phyloP scores from a whole-genome alignment of 2,888 invertebrate genomes.

The Isoperla grammatica region DNA sequence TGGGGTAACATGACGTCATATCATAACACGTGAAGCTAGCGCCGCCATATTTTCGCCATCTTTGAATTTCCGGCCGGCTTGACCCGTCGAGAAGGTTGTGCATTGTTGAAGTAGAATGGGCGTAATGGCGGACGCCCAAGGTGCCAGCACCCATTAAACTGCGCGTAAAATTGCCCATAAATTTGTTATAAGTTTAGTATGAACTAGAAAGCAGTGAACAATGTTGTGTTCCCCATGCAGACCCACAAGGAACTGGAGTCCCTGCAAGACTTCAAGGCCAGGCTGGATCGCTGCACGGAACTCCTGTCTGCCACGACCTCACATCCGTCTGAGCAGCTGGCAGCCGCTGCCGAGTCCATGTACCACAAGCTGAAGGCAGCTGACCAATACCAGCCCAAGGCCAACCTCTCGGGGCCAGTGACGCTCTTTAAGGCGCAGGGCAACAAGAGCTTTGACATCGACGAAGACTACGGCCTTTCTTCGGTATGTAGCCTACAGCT shows the following conservation, averaged over 20 bases:
- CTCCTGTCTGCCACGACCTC: conserved; percentile 54
- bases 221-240: too few relatives aligned
- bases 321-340: conserved; percentile 53
- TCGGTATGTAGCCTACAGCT: conserved; percentile 65
- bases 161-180: too few relatives aligned
- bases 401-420: conserved; percentile 62
- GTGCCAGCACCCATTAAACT: too few relatives aligned
- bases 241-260: conserved; percentile 54
- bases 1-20: too few relatives aligned
- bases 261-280: conserved; percentile 55
- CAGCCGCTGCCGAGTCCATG: conserved; percentile 68
- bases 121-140: too few relatives aligned
- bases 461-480: conserved; percentile 83
- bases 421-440: conserved; percentile 81
- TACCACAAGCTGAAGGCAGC: conserved; percentile 74
- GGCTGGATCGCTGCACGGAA: conserved; percentile 52
- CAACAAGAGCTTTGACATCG: conserved; percentile 71
- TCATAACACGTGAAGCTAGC: too few relatives aligned
- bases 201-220: too few relatives aligned
- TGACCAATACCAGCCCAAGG: conserved; percentile 66
- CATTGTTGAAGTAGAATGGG: too few relatives aligned
- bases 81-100: too few relatives aligned
- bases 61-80: too few relatives aligned
- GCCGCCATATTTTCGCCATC: too few relatives aligned
- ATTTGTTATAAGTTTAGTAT: too few relatives aligned